These are phyloP conservation scores for Hirtodrosophila duncani DNA, from an alignment of 2,888 invertebrate species.

Conservation along the genomic window DNA sequence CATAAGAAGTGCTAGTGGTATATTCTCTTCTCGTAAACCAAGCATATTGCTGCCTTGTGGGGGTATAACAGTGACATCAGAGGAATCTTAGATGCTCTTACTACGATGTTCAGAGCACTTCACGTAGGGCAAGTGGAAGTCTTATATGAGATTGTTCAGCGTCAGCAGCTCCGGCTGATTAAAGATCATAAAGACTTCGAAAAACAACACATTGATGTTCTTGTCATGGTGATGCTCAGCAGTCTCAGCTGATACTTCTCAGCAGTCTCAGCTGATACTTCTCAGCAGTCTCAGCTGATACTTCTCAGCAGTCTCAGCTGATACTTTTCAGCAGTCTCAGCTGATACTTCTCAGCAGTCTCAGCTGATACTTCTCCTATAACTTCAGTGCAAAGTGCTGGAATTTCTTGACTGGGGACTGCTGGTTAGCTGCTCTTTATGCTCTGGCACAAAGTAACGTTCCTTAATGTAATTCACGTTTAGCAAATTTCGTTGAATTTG, in stretches of 20 bases:
- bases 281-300: no score
- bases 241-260: not conserved
- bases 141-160: conserved; percentile 86
- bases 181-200: conserved; percentile 88
- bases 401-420: conserved; percentile 50
- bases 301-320: no score
- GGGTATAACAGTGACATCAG: conserved; percentile 87
- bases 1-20: no score
- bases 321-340: no score
- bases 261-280: no score
- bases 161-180: conserved; percentile 83
- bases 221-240: conserved; percentile 43
- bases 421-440: conserved; percentile 46
- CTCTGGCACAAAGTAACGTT: conserved; percentile 48
- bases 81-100: conserved; percentile 86
- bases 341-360: no score
- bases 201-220: conserved; percentile 80
- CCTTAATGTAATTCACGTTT: no score
- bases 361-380: conserved; percentile 43
- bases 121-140: conserved; percentile 84
- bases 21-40: conserved; percentile 90
- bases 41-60: conserved; percentile 87
- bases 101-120: conserved; percentile 83
- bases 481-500: no score
- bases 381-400: conserved; percentile 55